A percentile compares a stretch with the other conserved stretches of the same genome.
Conservation (phyloP, 2,797 vertebrate species). For the Spinus olivaceus region DNA sequence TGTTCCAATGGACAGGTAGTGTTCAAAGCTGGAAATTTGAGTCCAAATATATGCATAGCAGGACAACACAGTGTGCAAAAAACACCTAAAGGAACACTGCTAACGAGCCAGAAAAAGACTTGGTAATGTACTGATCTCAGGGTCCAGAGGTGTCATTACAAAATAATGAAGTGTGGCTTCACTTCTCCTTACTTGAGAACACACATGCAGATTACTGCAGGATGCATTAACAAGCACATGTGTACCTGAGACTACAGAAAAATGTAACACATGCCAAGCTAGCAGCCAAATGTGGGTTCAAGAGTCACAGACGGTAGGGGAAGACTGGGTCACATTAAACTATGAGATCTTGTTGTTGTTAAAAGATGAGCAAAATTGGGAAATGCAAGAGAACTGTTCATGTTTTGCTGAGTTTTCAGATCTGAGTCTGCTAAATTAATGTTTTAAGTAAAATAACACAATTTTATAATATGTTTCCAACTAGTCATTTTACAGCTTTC, state of each 20-base stretch:
- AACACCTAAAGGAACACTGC: neutral
- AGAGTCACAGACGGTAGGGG: neutral
- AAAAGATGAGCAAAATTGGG: neutral
- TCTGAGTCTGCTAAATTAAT: constrained; percentile 1
- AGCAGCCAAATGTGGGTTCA: neutral
- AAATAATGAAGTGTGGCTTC: neutral
- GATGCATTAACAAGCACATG: neutral
- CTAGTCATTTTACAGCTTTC: constrained; percentile 51
- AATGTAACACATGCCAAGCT: neutral
- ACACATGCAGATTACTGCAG: neutral
- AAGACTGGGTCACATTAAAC: neutral
- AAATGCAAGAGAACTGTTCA: neutral
- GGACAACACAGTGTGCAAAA: neutral
- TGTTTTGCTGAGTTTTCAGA: neutral
- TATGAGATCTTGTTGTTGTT: neutral
- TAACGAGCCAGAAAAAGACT: neutral
- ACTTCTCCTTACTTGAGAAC: neutral
- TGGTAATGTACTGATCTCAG: neutral
- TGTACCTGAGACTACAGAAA: neutral
- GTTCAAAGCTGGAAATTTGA: neutral
- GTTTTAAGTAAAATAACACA: constrained; percentile 30
- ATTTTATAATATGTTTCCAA: constrained; percentile 4
- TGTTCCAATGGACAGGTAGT: neutral
- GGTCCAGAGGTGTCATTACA: neutral
- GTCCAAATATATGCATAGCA: neutral